Conservation (phyloP, 2,888 invertebrate genomes). For the Hartigia nigra region DNA sequence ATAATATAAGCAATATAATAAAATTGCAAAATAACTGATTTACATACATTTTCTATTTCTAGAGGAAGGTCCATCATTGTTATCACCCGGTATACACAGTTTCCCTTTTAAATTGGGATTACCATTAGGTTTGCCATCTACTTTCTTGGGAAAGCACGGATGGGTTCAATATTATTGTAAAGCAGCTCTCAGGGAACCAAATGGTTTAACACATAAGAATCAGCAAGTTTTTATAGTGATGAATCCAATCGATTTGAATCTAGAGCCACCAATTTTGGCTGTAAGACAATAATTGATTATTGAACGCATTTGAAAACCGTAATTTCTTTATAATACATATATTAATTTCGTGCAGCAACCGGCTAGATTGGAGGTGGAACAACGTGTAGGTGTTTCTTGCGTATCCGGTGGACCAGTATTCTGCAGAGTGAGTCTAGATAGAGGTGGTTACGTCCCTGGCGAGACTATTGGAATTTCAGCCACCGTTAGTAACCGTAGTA, state of each 20-base stretch:
- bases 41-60: slow-evolving; percentile 28
- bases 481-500: slow-evolving; percentile 85
- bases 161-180: slow-evolving; percentile 97
- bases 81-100: slow-evolving; percentile 94
- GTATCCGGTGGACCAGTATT: slow-evolving; percentile 88
- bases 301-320: slow-evolving; percentile 12
- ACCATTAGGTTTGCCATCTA: slow-evolving; percentile 90
- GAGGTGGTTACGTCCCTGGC: slow-evolving; percentile 95
- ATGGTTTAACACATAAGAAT: slow-evolving; percentile 91
- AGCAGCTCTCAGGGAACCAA: slow-evolving; percentile 88
- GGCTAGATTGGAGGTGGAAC: slow-evolving; percentile 91
- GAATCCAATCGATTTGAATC: slow-evolving; percentile 93
- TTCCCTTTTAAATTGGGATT: slow-evolving; percentile 94
- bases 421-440: slow-evolving; percentile 87
- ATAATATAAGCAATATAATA: not conserved
- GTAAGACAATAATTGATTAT: slow-evolving; percentile 71
- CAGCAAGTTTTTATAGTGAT: slow-evolving; percentile 97
- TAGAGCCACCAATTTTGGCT: slow-evolving; percentile 87
- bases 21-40: not conserved
- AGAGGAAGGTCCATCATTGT: slow-evolving; percentile 84
- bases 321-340: not conserved
- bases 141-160: slow-evolving; percentile 92
- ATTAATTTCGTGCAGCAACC: slow-evolving; percentile 74
- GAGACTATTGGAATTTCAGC: slow-evolving; percentile 91
- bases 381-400: slow-evolving; percentile 88